Conservation (phyloP, 2,797 vertebrate species). For the Ara ararauna region DNA sequence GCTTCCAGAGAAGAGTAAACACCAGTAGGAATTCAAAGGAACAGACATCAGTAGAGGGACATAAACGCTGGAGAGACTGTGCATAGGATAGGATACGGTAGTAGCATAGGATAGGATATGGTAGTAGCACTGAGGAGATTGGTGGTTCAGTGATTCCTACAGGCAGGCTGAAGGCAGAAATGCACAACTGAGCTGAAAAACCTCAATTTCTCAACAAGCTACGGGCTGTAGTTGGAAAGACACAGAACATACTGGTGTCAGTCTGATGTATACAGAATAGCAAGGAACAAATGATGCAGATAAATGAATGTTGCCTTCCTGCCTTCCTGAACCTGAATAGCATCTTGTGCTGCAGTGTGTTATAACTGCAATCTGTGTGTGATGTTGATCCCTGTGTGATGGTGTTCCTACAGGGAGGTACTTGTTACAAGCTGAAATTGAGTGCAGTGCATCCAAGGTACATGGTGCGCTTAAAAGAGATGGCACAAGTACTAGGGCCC, state of each 20-base stretch:
- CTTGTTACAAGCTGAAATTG: not conserved
- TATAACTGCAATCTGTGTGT: fast-evolving
- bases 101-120: not conserved
- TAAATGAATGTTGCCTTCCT: not conserved
- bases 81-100: too few relatives aligned
- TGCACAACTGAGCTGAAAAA: not conserved
- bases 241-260: not conserved
- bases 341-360: not conserved
- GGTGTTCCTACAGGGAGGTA: fast-evolving
- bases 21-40: not conserved
- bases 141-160: not conserved
- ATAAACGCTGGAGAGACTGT: not conserved
- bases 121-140: not conserved
- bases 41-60: not conserved
- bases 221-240: not conserved
- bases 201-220: not conserved
- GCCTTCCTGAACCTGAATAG: not conserved
- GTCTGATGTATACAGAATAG: not conserved
- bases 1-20: not conserved
- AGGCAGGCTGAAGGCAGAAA: not conserved
- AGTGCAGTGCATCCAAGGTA: not conserved
- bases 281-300: not conserved
- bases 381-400: not conserved
- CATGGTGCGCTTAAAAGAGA: not conserved
- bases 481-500: not conserved